These are phyloP conservation scores for Crossocerus cetratus DNA, from an alignment of 2,888 invertebrate genomes.

Conservation along the genomic window DNA sequence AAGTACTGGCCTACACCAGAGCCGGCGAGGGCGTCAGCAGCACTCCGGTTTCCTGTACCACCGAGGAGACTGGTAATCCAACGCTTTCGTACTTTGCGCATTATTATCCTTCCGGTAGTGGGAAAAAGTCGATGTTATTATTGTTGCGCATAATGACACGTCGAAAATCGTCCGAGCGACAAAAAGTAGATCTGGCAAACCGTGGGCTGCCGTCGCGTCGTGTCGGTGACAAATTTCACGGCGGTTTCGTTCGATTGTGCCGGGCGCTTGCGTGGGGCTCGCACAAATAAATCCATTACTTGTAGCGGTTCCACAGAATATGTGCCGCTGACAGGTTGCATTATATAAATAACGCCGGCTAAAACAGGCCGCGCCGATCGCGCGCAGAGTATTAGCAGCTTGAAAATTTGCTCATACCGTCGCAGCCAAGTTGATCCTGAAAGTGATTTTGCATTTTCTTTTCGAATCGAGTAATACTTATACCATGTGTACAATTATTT, in stretches of 20 bases:
- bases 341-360: constrained; percentile 9
- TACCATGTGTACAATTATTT: too few species aligned
- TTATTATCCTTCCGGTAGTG: background rate
- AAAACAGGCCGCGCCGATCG: background rate
- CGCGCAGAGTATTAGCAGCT: background rate
- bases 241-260: background rate
- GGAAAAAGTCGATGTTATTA: too few species aligned
- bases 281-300: constrained; percentile 8
- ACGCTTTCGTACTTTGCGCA: background rate
- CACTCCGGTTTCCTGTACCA: constrained; percentile 79
- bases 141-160: background rate
- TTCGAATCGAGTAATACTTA: too few species aligned
- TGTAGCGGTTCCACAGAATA: constrained; percentile 2
- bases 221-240: background rate
- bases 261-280: background rate
- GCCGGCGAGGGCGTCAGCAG: constrained; percentile 82
- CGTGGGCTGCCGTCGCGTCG: background rate
- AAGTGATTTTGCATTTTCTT: background rate
- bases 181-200: background rate
- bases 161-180: background rate
- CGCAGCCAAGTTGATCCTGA: background rate
- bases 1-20: constrained; percentile 81
- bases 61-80: constrained; percentile 80
- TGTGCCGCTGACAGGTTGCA: constrained; percentile 10
- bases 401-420: constrained; percentile 1